Conservation (phyloP, 2,888 invertebrate species). For the Thymelicus acteon region DNA sequence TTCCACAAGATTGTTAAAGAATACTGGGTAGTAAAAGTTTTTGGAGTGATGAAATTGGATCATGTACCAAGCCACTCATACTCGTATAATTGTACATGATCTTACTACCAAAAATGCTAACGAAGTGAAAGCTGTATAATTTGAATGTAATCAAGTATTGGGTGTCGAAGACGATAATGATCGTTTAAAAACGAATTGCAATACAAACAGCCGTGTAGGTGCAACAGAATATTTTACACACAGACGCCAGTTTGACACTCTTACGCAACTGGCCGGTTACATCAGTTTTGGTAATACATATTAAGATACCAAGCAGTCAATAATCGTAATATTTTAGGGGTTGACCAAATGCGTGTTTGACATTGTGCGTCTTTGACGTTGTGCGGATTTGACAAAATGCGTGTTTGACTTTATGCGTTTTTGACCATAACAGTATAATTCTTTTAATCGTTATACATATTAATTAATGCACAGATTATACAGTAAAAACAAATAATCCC, state of each 20-base stretch:
- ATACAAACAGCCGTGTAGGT: neutral
- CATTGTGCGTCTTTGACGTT: too few species aligned
- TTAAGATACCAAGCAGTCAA: neutral
- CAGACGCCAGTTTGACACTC: neutral
- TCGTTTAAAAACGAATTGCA: conserved; percentile 5
- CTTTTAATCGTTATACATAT: neutral
- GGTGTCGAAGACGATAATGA: neutral
- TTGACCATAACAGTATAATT: too few species aligned
- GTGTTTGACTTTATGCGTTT: too few species aligned
- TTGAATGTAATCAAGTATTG: conserved; percentile 4
- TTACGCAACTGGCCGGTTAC: neutral
- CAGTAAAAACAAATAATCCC: too few species aligned
- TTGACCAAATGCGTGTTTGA: too few species aligned
- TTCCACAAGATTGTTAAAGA: too few species aligned
- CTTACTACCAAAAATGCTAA: neutral
- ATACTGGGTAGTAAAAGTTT: too few species aligned
- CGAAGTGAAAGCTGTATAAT: conserved; percentile 5
- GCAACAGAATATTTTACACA: conserved; percentile 3
- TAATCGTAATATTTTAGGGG: conserved; percentile 1
- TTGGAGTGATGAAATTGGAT: too few species aligned
- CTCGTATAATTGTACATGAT: neutral
- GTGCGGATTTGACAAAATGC: too few species aligned
- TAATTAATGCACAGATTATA: too few species aligned
- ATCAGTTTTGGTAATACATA: neutral
- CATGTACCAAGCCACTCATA: too few species aligned